Evolutionary conservation across 2,113 vertebrate genomes (phyloP).

Genomic region (Conger conger): DNA sequence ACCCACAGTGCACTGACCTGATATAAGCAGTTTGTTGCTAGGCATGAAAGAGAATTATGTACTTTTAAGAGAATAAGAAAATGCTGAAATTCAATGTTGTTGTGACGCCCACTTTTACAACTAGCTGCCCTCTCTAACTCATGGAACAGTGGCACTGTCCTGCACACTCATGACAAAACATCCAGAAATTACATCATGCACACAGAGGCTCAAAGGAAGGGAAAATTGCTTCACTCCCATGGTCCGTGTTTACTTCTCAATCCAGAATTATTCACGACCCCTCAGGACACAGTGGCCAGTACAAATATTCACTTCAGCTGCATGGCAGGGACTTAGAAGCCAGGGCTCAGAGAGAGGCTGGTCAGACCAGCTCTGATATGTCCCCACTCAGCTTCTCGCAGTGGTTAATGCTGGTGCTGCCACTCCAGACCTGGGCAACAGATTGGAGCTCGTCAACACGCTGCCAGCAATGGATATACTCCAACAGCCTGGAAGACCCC

Average conservation of each 20-base stretch:
- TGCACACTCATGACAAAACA: neutral
- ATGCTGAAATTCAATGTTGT: neutral
- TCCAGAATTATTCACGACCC: neutral
- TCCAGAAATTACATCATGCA: neutral
- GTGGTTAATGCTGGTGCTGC: neutral
- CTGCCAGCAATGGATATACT: slow-evolving; percentile 52
- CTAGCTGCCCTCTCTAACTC: neutral
- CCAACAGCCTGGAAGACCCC: slow-evolving; percentile 3
- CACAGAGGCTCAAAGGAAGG: neutral
- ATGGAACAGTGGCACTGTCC: neutral
- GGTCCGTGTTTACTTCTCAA: slow-evolving; percentile 1
- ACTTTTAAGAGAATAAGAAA: neutral
- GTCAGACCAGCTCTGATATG: neutral
- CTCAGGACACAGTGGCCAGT: slow-evolving; percentile 16
- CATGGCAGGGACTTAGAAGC: slow-evolving; percentile 29
- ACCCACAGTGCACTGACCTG: neutral
- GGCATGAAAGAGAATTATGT: neutral
- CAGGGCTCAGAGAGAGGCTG: neutral
- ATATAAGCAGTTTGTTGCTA: neutral
- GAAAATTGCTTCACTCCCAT: neutral
- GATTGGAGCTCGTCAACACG: slow-evolving; percentile 32
- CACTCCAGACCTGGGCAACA: slow-evolving; percentile 21
- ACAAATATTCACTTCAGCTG: slow-evolving; percentile 45
- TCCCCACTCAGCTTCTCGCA: neutral
- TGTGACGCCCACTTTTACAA: neutral